Evolutionary conservation across 2,888 invertebrate genomes (phyloP).

Genomic region (Perithous albicinctus): DNA sequence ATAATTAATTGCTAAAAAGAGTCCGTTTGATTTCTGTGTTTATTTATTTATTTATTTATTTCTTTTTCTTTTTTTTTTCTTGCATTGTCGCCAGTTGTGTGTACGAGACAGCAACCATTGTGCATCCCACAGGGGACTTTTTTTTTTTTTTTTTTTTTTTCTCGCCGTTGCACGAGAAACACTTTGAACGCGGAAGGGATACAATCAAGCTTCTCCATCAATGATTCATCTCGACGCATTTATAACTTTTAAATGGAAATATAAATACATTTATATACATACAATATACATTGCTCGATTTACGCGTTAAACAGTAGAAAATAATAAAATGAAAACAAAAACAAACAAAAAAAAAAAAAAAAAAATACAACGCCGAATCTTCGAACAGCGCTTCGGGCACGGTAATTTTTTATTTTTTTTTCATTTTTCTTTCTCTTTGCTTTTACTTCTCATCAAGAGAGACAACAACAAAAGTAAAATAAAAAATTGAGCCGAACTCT

Average conservation of each 20-base stretch:
- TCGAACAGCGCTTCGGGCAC: neutral
- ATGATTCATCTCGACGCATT: constrained; percentile 46
- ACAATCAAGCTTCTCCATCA: neutral
- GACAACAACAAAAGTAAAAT: neutral
- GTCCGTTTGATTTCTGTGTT: constrained; percentile 39
- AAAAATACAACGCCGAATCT: constrained; percentile 7
- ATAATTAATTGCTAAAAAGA: constrained; percentile 23
- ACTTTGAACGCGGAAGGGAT: neutral
- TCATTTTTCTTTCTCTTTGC: constrained; percentile 42
- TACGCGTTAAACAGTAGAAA: constrained; percentile 40
- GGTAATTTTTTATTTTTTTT: neutral
- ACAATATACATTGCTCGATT: constrained; percentile 62
- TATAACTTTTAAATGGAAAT: constrained; percentile 57
- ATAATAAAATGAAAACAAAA: constrained; percentile 37
- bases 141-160: too few relatives aligned
- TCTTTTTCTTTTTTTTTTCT: neutral
- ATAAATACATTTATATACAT: constrained; percentile 69
- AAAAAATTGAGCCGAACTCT: constrained; percentile 24
- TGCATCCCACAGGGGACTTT: constrained; percentile 2
- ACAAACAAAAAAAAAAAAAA: constrained; percentile 34
- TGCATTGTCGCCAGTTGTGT: too few relatives aligned
- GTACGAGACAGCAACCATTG: constrained; percentile 55
- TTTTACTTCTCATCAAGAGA: too few relatives aligned
- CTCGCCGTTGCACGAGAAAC: neutral
- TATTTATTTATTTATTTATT: too few relatives aligned